Conservation (phyloP, 2,888 invertebrate genomes). For the Cephus sareptanus region DNA sequence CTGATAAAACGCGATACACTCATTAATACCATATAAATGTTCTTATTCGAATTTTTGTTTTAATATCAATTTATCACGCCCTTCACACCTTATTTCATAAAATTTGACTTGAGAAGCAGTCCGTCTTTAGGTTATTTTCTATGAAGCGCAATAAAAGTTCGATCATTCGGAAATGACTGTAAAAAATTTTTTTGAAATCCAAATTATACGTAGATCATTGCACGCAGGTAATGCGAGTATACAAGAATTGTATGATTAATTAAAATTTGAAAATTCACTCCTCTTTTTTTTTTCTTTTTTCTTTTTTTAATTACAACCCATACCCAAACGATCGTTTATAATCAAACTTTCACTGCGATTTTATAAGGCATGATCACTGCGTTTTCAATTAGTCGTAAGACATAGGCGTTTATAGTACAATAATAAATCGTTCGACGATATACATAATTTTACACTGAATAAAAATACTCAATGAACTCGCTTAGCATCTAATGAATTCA, state of each 20-base stretch:
- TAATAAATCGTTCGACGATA: constrained; percentile 4
- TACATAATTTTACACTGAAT: constrained; percentile 6
- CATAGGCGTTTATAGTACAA: constrained; percentile 1
- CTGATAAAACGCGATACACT: neutral
- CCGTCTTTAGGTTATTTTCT: neutral
- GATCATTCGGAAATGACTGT: neutral
- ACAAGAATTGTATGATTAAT: neutral
- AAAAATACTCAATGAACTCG: constrained; percentile 8
- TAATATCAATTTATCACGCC: neutral
- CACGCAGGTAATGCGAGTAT: neutral
- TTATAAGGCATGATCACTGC: constrained; percentile 4
- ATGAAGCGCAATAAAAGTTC: neutral
- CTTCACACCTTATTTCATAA: neutral
- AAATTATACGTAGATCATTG: neutral
- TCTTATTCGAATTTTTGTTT: neutral
- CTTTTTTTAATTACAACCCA: neutral
- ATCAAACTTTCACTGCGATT: constrained; percentile 1
- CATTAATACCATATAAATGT: neutral
- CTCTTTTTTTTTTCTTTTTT: too few species aligned
- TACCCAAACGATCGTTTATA: neutral
- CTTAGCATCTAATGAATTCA: constrained; percentile 1
- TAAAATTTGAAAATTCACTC: neutral
- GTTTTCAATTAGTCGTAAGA: constrained; percentile 1
- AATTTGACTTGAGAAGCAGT: constrained; percentile 10
- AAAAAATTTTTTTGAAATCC: too few species aligned